A percentile compares a stretch with the other conserved stretches of the same genome.
These are phyloP conservation scores for Chironomus tentans DNA, from an alignment of 2,888 invertebrate genomes.

Conservation along the genomic window DNA sequence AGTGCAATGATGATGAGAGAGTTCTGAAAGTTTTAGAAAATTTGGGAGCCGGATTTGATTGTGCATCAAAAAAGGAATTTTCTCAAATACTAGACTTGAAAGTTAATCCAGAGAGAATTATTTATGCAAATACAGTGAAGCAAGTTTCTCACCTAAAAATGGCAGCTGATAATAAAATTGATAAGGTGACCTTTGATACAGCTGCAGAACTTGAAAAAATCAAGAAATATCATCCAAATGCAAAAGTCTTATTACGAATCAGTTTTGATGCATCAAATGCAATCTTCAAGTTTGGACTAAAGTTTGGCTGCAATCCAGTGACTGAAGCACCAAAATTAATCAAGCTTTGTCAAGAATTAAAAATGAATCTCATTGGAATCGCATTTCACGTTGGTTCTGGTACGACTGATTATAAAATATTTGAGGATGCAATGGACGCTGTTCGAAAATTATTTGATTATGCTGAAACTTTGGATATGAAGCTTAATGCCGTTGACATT, in stretches of 20 bases:
- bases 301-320: constrained; percentile 83
- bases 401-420: constrained; percentile 73
- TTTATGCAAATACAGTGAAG: constrained; percentile 12
- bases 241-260: constrained; percentile 54
- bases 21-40: constrained; percentile 78
- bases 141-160: constrained; percentile 14
- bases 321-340: constrained; percentile 66
- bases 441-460: constrained; percentile 65
- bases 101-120: not conserved
- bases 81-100: constrained; percentile 37
- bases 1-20: constrained; percentile 85
- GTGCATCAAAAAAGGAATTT: constrained; percentile 92
- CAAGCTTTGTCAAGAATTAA: constrained; percentile 62
- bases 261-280: constrained; percentile 66
- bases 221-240: constrained; percentile 8
- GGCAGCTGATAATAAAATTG: not conserved
- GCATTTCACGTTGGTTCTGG: constrained; percentile 96
- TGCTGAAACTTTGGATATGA: constrained; percentile 61
- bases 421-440: constrained; percentile 64
- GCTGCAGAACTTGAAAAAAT: constrained; percentile 1
- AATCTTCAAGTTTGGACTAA: constrained; percentile 60
- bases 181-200: constrained; percentile 11
- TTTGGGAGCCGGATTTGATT: constrained; percentile 90
- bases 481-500: constrained; percentile 73
- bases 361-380: constrained; percentile 67